Base-by-base conservation (phyloP, 2,797 vertebrate genomes). In the Pangasius larnaudii region DNA sequence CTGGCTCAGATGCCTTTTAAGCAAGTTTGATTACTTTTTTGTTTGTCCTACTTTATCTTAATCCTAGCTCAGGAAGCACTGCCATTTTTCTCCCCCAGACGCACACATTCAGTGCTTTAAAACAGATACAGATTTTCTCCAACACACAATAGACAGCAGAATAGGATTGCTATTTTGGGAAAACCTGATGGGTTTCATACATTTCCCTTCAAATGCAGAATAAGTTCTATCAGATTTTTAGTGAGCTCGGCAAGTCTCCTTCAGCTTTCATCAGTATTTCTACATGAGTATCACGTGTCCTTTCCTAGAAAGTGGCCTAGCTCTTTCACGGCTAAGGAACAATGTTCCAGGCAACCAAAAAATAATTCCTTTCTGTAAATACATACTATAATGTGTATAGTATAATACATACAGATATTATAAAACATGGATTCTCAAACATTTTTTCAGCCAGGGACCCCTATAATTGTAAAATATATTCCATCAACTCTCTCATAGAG, bases 41-140 rank as follows among this genome's bases (percentile, higher is more conserved):
- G 95, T 95, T 95, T 94, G 95, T 95, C 95, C 95, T 94, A 95
- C 93, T 96, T 96, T 96, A 93, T 94, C 93, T 92, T 96, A 96
- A 96, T 96, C 95, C 94, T 65, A 77, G 91, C 90, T 90, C 39
- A 78, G 85, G 91, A 91, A 93, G 93, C 89, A 90, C 89, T 93
- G 93, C 91, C 5, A 80, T 91, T 87, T 88, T 95, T 75, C 88
- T 91, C 84, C 49, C 86, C 63, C 65, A 92, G 74, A 93, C 82
- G 89, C 84, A 90, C 86, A 88, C 86, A 92, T 92, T 91, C 89
- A 85, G 88, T 86, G 88, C 92, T 93, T 87, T 89, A 89, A 93
- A 92, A 93, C n/a, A 90, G 82, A 93, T 84, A 89, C 88, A 56
- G 87, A 75, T 78, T 90, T 85, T 74, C 67, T 83, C 79, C 90